Conservation (phyloP, 2,888 invertebrate genomes). For the Clivina fossor region DNA sequence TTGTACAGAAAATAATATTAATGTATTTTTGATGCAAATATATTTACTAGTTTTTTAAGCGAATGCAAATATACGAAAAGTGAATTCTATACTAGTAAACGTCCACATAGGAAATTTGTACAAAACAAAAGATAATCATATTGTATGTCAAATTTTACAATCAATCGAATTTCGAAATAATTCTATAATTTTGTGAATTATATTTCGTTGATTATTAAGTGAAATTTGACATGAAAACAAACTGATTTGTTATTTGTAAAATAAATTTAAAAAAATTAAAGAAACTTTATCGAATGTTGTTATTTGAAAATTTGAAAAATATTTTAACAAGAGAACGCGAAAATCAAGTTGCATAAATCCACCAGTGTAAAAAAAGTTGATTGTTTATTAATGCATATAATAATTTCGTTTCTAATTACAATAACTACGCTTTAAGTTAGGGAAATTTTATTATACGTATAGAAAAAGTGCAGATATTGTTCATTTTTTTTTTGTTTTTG, state of each 20-base stretch:
- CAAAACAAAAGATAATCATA: too few species aligned
- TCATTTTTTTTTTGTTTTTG: not conserved
- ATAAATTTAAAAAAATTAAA: not conserved
- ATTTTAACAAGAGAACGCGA: too few species aligned
- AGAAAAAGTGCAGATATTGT: not conserved
- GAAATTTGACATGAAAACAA: not conserved
- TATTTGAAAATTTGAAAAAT: too few species aligned
- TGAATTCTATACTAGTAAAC: conserved; percentile 11
- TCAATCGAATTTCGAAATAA: too few species aligned
- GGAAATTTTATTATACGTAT: conserved; percentile 25
- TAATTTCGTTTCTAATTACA: conserved; percentile 10
- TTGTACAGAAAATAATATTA: conserved; percentile 12
- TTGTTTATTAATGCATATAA: too few species aligned
- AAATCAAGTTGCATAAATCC: too few species aligned
- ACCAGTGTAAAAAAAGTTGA: not conserved
- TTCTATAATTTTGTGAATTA: conserved; percentile 2
- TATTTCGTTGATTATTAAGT: not conserved
- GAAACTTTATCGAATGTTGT: too few species aligned
- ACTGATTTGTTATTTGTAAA: not conserved
- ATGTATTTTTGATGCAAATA: conserved; percentile 32
- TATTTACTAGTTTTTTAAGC: conserved; percentile 24
- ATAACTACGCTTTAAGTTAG: conserved; percentile 25
- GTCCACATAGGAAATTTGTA: conserved; percentile 21
- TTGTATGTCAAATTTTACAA: too few species aligned
- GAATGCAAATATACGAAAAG: too few species aligned